Conservation (phyloP, 1,140 invertebrate species). For the Hypsibius dujardini region DNA sequence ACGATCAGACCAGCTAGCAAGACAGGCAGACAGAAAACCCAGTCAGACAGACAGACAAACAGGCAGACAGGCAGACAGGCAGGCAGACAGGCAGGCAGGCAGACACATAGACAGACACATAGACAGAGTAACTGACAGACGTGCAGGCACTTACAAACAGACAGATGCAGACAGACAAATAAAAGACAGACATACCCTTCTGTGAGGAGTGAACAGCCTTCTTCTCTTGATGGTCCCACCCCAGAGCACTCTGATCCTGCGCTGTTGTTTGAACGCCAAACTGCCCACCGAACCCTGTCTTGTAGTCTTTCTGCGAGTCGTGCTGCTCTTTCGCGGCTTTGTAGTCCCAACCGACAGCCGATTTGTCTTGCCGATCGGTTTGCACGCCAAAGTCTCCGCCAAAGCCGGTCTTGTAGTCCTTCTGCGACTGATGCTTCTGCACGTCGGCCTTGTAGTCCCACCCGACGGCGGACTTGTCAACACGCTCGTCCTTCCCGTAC, state of each 20-base stretch:
- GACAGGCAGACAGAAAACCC: too few relatives aligned
- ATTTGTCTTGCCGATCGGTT: constrained; percentile 55
- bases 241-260: constrained; percentile 22
- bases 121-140: too few relatives aligned
- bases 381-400: constrained; percentile 68
- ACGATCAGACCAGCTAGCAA: too few relatives aligned
- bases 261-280: constrained; percentile 29
- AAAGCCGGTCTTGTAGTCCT: constrained; percentile 60
- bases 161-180: too few relatives aligned
- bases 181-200: neutral
- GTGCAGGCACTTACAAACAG: too few relatives aligned
- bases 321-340: constrained; percentile 27
- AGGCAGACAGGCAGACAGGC: too few relatives aligned
- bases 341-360: constrained; percentile 56
- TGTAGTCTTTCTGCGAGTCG: constrained; percentile 22
- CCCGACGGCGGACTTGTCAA: constrained; percentile 44
- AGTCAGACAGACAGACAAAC: too few relatives aligned
- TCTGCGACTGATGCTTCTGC: constrained; percentile 49
- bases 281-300: constrained; percentile 29
- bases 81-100: too few relatives aligned
- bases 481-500: constrained; percentile 48
- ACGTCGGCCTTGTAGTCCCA: constrained; percentile 71
- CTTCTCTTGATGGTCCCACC: constrained; percentile 17
- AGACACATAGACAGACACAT: too few relatives aligned
- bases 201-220: neutral